A percentile compares a stretch with the other conserved stretches of the same genome.
phyloP scores from a whole-genome alignment of 2,113 vertebrate species.

The Rutilus rutilus region DNA sequence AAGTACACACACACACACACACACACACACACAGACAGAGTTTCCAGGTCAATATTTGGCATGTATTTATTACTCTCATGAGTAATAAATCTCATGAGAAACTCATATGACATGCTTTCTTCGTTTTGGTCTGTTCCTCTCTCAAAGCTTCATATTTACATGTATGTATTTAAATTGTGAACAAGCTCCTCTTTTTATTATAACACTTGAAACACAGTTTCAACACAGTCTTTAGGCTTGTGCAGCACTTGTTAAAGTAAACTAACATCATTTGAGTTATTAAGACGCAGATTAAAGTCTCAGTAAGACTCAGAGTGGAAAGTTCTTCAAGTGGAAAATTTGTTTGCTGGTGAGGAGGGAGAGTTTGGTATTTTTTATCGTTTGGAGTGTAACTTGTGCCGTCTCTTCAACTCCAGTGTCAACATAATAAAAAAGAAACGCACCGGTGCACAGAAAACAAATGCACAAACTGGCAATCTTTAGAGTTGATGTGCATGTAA shows the following conservation, averaged over 20 bases:
- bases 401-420: not conserved
- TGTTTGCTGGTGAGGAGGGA: slow-evolving; percentile 20
- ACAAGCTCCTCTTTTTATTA: not conserved
- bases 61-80: not conserved
- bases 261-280: not conserved
- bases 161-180: not conserved
- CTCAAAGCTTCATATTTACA: not conserved
- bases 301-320: not conserved
- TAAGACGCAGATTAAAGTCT: not conserved
- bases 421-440: slow-evolving; percentile 2
- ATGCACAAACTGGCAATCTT: not conserved
- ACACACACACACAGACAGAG: not conserved
- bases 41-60: not conserved
- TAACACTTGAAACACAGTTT: not conserved
- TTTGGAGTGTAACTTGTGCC: not conserved
- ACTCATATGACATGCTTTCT: not conserved
- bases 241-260: not conserved
- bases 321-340: slow-evolving; percentile 21
- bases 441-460: slow-evolving; percentile 7
- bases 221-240: not conserved
- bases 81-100: not conserved
- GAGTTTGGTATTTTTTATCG: not conserved
- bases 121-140: not conserved
- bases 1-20: too few species aligned
- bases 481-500: not conserved